A percentile compares a stretch with the other conserved stretches of the same genome.
These are phyloP conservation scores for Zoanthus gigantus DNA, from an alignment of 92 coral and sea anemone species.

Conservation along the genomic window DNA sequence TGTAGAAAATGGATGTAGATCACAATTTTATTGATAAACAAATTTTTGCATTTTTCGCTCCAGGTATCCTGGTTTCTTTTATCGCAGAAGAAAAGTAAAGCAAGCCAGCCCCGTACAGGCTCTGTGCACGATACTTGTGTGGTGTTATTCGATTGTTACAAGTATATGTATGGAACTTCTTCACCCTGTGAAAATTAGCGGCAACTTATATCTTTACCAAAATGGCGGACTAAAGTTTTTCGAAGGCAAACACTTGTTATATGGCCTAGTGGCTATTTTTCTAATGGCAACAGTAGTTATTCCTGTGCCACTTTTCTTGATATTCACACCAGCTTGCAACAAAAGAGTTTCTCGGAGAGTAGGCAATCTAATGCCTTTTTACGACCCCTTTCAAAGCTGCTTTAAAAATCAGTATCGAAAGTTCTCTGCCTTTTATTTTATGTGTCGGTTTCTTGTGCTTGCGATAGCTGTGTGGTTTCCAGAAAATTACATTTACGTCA, in stretches of 20 bases:
- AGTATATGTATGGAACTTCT: constrained; percentile 61
- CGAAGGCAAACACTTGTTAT: neutral
- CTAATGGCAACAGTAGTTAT: constrained; percentile 46
- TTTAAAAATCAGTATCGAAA: constrained; percentile 55
- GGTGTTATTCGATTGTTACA: constrained; percentile 87
- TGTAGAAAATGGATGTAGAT: too few relatives aligned
- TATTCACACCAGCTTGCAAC: constrained; percentile 57
- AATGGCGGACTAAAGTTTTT: constrained; percentile 2
- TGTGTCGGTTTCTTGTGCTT: constrained; percentile 36
- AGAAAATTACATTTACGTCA: neutral
- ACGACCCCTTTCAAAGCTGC: constrained; percentile 58
- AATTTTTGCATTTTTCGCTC: neutral
- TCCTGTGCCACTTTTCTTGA: constrained; percentile 54
- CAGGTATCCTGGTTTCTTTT: constrained; percentile 79
- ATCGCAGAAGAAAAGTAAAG: constrained; percentile 62
- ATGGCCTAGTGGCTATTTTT: constrained; percentile 38
- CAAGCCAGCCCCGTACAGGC: constrained; percentile 81
- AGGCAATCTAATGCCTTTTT: constrained; percentile 43
- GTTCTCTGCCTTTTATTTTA: constrained; percentile 66
- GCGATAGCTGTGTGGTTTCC: neutral
- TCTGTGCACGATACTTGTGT: constrained; percentile 89
- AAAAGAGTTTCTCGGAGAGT: constrained; percentile 28
- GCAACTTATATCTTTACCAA: neutral
- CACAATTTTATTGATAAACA: too few relatives aligned
- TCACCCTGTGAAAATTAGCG: neutral